These are phyloP conservation scores for Erpornis zantholeuca DNA, from an alignment of 2,113 vertebrate genomes.

Conservation along the genomic window DNA sequence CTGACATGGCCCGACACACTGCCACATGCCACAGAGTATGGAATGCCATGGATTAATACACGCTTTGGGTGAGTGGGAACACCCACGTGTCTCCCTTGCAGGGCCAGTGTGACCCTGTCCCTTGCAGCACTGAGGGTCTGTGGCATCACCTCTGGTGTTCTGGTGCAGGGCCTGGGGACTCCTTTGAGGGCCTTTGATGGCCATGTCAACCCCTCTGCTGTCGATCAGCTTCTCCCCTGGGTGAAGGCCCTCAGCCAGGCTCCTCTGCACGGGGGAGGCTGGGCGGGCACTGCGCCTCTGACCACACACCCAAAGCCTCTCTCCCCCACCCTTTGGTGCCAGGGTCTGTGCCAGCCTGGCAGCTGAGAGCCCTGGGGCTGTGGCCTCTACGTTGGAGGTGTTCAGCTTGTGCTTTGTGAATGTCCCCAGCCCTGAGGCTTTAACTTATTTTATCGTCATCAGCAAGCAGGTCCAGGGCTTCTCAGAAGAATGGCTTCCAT, in stretches of 20 bases:
- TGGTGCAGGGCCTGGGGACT: neutral
- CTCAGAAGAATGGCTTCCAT: too few relatives aligned
- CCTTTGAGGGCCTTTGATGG: neutral
- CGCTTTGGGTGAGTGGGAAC: neutral
- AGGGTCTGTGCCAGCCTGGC: neutral
- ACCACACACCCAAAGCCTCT: neutral
- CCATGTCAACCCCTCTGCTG: neutral
- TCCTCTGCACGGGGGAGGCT: neutral
- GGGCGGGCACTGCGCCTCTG: neutral
- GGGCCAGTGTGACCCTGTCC: neutral
- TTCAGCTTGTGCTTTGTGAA: neutral
- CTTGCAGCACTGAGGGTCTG: neutral
- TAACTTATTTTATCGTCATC: neutral
- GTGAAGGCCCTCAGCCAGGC: neutral
- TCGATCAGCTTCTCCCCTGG: neutral
- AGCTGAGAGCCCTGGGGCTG: neutral
- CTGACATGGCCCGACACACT: too few relatives aligned
- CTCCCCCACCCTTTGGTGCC: neutral
- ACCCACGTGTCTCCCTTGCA: neutral
- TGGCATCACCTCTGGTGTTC: neutral
- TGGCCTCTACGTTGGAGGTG: neutral
- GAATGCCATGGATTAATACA: neutral
- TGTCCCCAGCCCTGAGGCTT: neutral
- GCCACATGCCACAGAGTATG: neutral
- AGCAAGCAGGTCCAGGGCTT: rapidly evolving